phyloP scores from a whole-genome alignment of 2,888 invertebrate species.

The Epirrhoe alternata region DNA sequence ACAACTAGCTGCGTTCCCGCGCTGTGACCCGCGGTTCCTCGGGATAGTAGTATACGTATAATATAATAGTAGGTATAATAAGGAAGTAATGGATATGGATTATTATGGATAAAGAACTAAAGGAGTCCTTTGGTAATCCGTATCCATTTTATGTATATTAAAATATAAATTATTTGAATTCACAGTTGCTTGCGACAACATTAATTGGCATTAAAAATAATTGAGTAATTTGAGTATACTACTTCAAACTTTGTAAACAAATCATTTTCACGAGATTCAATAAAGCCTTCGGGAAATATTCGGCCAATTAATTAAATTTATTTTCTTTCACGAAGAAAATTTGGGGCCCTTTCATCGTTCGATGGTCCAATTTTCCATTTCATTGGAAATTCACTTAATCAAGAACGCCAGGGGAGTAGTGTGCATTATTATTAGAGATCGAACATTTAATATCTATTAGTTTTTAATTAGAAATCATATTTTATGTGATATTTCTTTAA shows the following conservation, averaged over 20 bases:
- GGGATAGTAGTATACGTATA: no score
- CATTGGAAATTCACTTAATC: slow-evolving; percentile 28
- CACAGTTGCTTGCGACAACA: background rate
- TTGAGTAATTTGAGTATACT: background rate
- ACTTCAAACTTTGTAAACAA: slow-evolving; percentile 7
- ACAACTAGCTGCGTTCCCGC: no score
- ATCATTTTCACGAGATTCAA: slow-evolving; percentile 11
- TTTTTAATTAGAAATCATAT: background rate
- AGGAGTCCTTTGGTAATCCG: no score
- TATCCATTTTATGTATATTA: no score
- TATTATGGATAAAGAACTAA: no score
- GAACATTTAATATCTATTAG: background rate
- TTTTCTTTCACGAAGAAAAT: slow-evolving; percentile 25
- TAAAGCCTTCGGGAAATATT: slow-evolving; percentile 24
- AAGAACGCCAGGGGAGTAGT: slow-evolving; percentile 15
- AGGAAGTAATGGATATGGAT: no score
- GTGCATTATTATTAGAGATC: slow-evolving; percentile 8
- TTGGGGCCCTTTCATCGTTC: slow-evolving; percentile 29
- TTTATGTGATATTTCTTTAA: no score
- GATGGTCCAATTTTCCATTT: slow-evolving; percentile 31
- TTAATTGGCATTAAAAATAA: background rate
- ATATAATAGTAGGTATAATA: no score
- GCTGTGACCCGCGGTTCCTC: no score
- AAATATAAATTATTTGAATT: no score
- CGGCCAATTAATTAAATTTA: slow-evolving; percentile 28